phyloP scores from a whole-genome alignment of 1,140 invertebrate species.

The Galendromus occidentalis region DNA sequence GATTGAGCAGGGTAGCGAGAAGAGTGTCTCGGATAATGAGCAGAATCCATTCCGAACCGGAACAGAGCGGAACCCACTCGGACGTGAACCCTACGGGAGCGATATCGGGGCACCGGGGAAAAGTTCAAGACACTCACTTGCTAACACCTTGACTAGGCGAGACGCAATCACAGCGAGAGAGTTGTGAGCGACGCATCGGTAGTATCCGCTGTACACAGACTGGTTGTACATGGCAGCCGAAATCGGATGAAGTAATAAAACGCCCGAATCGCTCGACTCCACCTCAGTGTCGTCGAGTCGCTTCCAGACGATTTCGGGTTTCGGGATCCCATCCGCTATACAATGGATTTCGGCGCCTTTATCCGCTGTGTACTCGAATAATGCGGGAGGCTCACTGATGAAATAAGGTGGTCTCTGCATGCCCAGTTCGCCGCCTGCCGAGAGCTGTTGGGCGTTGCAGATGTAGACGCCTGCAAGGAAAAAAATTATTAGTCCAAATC shows the following conservation, averaged over 20 bases:
- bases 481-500: neutral
- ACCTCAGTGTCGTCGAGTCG: constrained; percentile 1
- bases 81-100: no score
- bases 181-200: neutral
- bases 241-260: neutral
- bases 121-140: neutral
- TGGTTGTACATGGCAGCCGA: constrained; percentile 5
- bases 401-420: constrained; percentile 2
- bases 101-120: no score
- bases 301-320: neutral
- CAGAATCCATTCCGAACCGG: no score
- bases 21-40: no score
- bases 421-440: neutral
- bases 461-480: neutral
- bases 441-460: neutral
- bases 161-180: constrained; percentile 3
- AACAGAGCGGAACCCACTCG: no score
- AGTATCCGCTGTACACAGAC: constrained; percentile 6
- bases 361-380: constrained; percentile 4
- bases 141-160: constrained; percentile 5
- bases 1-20: no score
- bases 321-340: neutral
- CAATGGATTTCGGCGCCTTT: constrained; percentile 1
- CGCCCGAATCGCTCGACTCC: constrained; percentile 1
- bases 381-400: constrained; percentile 1